phyloP scores from a whole-genome alignment of 2,888 invertebrate species.

The Bhutanitis thaidina region DNA sequence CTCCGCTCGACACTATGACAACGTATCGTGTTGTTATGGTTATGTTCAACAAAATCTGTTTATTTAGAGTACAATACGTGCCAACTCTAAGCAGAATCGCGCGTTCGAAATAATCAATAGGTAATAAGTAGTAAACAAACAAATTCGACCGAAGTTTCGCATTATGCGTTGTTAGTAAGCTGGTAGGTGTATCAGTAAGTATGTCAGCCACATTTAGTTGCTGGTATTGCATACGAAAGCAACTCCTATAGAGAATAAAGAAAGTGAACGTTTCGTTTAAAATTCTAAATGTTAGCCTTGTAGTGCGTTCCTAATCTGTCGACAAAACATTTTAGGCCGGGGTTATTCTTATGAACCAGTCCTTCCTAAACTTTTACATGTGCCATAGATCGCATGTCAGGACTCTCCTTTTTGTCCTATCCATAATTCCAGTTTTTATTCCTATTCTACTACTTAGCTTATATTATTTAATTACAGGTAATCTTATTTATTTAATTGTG shows the following conservation, averaged over 20 bases:
- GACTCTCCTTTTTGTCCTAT: too few relatives aligned
- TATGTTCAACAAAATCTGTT: not conserved
- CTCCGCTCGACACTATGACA: not conserved
- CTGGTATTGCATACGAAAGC: conserved; percentile 55
- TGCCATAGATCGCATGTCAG: too few relatives aligned
- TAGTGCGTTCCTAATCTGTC: conserved; percentile 24
- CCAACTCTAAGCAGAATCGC: not conserved
- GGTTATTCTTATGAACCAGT: too few relatives aligned
- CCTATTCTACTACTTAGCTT: too few relatives aligned
- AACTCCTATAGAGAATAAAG: conserved; percentile 42
- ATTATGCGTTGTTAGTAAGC: not conserved
- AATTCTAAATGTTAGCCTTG: conserved; percentile 28
- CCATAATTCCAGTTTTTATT: too few relatives aligned
- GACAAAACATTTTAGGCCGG: conserved; percentile 8
- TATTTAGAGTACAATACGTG: conserved; percentile 8
- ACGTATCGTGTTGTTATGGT: not conserved
- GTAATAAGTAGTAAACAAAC: conserved; percentile 1
- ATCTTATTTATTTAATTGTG: too few relatives aligned
- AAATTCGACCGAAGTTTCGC: not conserved
- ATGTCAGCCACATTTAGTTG: conserved; percentile 42
- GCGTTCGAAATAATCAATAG: not conserved
- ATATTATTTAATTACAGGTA: too few relatives aligned
- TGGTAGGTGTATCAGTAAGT: conserved; percentile 28
- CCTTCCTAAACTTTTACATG: too few relatives aligned
- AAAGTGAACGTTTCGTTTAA: conserved; percentile 50